phyloP scores from a whole-genome alignment of 2,113 vertebrate genomes.

The Orycteropus afer region DNA sequence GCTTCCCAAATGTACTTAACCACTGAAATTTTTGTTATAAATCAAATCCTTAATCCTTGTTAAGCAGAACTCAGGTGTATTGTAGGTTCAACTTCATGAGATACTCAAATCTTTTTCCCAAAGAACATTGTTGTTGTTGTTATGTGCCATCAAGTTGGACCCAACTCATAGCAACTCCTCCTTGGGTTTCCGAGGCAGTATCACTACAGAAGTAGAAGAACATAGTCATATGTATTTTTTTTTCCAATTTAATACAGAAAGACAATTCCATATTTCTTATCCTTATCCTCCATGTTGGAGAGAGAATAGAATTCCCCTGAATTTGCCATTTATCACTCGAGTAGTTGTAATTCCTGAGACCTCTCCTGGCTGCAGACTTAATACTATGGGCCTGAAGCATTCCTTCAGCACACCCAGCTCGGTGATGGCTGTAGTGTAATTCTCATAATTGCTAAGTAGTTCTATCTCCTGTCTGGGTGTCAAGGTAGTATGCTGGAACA shows the following conservation, averaged over 20 bases:
- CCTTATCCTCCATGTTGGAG: neutral
- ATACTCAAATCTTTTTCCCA: conserved; percentile 35
- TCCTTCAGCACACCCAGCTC: conserved; percentile 50
- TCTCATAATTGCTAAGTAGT: conserved; percentile 66
- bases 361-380: conserved; percentile 34
- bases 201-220: too few species aligned
- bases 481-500: neutral
- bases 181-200: too few species aligned
- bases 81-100: neutral
- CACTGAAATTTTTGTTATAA: neutral
- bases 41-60: too few species aligned
- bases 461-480: conserved; percentile 31
- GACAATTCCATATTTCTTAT: conserved; percentile 41
- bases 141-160: too few species aligned
- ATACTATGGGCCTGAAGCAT: neutral
- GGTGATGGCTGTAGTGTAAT: conserved; percentile 33
- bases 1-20: neutral
- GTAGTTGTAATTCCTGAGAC: conserved; percentile 64
- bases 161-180: too few species aligned
- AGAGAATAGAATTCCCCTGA: conserved; percentile 38
- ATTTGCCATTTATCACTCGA: conserved; percentile 36
- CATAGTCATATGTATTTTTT: neutral
- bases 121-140: too few species aligned
- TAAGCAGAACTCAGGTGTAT: conserved; percentile 23
- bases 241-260: conserved; percentile 13